phyloP scores from a whole-genome alignment of 2,113 vertebrate genomes.

The Mirza zaza region DNA sequence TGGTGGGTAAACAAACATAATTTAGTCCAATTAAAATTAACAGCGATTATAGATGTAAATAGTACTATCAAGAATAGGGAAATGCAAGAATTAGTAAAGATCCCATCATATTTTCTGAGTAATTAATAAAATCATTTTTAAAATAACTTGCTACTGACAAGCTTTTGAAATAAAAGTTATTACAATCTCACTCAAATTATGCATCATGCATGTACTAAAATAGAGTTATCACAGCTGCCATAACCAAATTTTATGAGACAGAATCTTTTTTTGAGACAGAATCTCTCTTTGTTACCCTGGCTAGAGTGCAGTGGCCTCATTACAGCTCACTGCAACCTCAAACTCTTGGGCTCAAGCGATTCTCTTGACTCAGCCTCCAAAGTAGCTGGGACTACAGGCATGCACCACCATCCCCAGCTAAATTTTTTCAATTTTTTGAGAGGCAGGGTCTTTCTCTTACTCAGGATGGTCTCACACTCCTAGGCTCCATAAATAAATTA shows the following conservation, averaged over 20 bases:
- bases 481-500: neutral
- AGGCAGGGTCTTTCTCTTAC: too few species aligned
- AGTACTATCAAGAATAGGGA: neutral
- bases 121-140: neutral
- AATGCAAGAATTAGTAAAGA: neutral
- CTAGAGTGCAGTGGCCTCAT: too few species aligned
- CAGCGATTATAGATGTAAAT: neutral
- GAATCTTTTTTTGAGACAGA: too few species aligned
- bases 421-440: too few species aligned
- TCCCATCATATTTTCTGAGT: neutral
- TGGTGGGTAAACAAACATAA: neutral
- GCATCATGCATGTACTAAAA: neutral
- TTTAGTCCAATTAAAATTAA: neutral
- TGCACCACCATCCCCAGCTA: too few species aligned
- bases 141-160: neutral
- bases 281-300: too few species aligned
- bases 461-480: too few species aligned
- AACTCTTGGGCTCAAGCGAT: too few species aligned
- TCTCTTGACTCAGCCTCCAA: too few species aligned
- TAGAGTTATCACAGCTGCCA: neutral
- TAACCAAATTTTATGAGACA: neutral
- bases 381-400: too few species aligned
- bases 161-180: neutral
- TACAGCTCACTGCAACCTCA: too few species aligned
- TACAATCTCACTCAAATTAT: neutral